Evolutionary conservation across 1,140 invertebrate genomes (phyloP).

Genomic region (Drosophila hydei): DNA sequence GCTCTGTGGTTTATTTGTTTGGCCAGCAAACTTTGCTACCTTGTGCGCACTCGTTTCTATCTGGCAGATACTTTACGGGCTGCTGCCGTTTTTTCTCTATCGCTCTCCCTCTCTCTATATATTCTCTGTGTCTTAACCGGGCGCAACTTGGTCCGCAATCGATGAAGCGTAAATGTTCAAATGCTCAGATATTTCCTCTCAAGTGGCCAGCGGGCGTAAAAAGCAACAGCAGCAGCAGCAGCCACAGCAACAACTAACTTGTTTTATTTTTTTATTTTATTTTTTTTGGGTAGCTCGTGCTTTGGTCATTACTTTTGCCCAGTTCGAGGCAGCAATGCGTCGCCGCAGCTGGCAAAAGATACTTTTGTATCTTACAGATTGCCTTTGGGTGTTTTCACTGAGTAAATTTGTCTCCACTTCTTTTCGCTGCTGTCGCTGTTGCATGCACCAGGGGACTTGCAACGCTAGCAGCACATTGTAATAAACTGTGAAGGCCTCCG

Average conservation of each 20-base stretch:
- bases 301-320: conserved; percentile 72
- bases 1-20: conserved; percentile 77
- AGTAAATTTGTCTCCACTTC: conserved; percentile 42
- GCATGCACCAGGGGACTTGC: conserved; percentile 30
- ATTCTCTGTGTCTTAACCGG: background rate
- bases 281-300: conserved; percentile 48
- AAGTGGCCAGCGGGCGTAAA: conserved; percentile 50
- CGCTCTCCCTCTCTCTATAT: too few species aligned
- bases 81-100: conserved; percentile 18
- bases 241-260: conserved; percentile 8
- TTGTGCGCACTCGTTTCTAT: conserved; percentile 44
- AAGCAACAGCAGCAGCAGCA: conserved; percentile 27
- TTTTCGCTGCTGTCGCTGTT: conserved; percentile 8
- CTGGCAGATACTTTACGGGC: conserved; percentile 50
- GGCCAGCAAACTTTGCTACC: conserved; percentile 75
- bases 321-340: conserved; percentile 38
- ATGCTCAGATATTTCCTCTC: conserved; percentile 64
- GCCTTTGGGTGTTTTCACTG: conserved; percentile 68
- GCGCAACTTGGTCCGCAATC: conserved; percentile 55
- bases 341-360: conserved; percentile 64
- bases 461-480: conserved; percentile 25
- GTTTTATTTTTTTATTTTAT: background rate
- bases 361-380: conserved; percentile 75
- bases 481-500: conserved; percentile 25
- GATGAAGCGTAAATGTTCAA: conserved; percentile 83